Base-by-base conservation (phyloP, 2,797 vertebrate species). In the Leucoraja ocellata region DNA sequence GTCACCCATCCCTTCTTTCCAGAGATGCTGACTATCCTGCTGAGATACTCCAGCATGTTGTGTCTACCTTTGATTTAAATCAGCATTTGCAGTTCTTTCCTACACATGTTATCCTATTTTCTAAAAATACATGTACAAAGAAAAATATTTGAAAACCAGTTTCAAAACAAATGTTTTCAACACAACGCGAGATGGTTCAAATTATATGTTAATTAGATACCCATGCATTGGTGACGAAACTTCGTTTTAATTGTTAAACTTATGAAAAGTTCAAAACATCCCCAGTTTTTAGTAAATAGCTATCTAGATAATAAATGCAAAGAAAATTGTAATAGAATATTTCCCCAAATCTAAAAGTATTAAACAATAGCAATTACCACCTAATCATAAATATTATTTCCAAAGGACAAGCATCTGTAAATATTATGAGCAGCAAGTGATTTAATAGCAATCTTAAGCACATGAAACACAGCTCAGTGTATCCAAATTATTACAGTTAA, bases 91-190 rank as follows among this genome's bases (percentile, higher is more conserved):
- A 4, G 46, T 46, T 46, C 1, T 46, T 46, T 46, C 46, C 46
- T 46, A 46, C 46, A 46, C 46, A 46, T 46, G 46, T 46, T 46
- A 46, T 46, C 46, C 16, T 73, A 73, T 1, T 76, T 91, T 28
- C 28, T 54, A 46, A 6, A 68, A 73, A 0, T 71, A 76, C n/a
- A 23, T 11, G 46, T 18, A 1, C 23, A 46, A 54, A 68, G 90
- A 92, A 92, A 92, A 92, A 76, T 1, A 76, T 32, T n/a, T 36
- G 46, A 91, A 83, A 11, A 9, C 28, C 65, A 39, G 88, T 91
- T 91, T 91, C 65, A 21, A 91, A 91, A 91, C 46, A 3, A 46
- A 46, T 46, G 46, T 46, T 46, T 46, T 46, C 46, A 91, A 18
- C 21, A 1, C 71, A 5, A 9, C 32, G 32, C 23, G 46, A 73